Base-by-base conservation (phyloP, 1,140 invertebrate genomes). In the Anoplophora glabripennis region DNA sequence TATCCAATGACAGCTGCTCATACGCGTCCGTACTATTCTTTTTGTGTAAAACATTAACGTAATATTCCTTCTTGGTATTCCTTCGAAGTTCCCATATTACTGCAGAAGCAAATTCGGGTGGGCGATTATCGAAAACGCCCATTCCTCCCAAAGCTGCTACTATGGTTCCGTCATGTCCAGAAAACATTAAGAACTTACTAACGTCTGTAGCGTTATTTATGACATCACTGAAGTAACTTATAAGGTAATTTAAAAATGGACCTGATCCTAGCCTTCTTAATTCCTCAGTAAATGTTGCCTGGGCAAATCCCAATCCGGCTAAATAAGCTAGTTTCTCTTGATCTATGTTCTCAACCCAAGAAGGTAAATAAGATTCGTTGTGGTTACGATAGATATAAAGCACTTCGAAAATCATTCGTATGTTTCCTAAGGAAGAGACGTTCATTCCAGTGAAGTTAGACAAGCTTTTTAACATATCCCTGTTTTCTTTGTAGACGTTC, bases 141-240 rank as follows among this genome's bases (percentile, higher is more conserved):
- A 94, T 72, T 0, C 86, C 79, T 71, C 86, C 85, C 4, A 94
- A 77, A 18, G 93, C 65, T 65, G 85, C 87, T 0, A 86, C 85
- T 8, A 95, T 69, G 0, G 89, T 94, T 3, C 86, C 84, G 73
- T 96, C 93, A 73, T 96, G 92, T 28, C 60, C 66, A 33, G 63
- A 65, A 9, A 65, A 17, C 57, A 65, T 59, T 40, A 61, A 44
- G 35, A 68, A 63, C 45, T 65, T 68, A 82, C 78, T 59, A 53
- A 28, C 1, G 78, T 70, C 67, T 80, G 73, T 42, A 2, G 46
- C 37, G 21, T 44, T 14, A 11, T 46, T 11, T 15, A 37, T 52
- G 37, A 48, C 18, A 0, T 53, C 48, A 21, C 57, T 37, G 11
- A 65, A 56, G 48, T 63, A 37, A 28, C 41, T 28, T 4, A 65